phyloP scores from a whole-genome alignment of 2,113 vertebrate genomes.

The Dromiciops gliroides region DNA sequence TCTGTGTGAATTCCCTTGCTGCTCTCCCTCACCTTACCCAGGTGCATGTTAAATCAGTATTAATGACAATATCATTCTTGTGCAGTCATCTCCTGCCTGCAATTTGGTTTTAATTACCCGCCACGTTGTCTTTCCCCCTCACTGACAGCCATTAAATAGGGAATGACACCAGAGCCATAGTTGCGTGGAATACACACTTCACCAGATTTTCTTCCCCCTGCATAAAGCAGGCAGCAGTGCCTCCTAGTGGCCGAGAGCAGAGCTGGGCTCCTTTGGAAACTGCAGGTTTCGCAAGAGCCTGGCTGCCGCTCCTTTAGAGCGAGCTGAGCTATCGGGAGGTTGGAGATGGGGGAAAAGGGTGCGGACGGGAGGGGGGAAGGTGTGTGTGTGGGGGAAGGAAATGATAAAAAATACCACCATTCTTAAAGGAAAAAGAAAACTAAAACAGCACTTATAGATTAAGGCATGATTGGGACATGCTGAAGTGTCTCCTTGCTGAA shows the following conservation, averaged over 20 bases:
- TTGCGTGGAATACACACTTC: constrained; percentile 78
- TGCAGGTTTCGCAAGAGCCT: constrained; percentile 47
- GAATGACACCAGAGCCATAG: constrained; percentile 87
- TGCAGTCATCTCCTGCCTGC: constrained; percentile 95
- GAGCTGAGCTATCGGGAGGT: neutral
- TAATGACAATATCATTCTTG: constrained; percentile 94
- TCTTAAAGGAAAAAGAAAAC: constrained; percentile 37
- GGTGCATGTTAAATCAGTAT: constrained; percentile 93
- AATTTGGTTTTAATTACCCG: constrained; percentile 97
- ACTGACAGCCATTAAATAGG: constrained; percentile 95
- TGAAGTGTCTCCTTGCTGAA: constrained; percentile 59
- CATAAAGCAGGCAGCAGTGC: constrained; percentile 87
- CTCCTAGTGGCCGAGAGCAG: constrained; percentile 82
- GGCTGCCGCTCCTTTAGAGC: constrained; percentile 64
- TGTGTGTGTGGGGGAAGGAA: no score
- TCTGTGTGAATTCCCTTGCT: constrained; percentile 83
- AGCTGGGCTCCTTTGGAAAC: neutral
- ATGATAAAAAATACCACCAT: neutral
- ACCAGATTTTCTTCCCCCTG: constrained; percentile 47
- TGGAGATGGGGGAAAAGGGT: no score
- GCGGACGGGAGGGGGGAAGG: no score
- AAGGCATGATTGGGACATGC: constrained; percentile 6
- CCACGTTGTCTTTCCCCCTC: constrained; percentile 92
- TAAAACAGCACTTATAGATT: constrained; percentile 42
- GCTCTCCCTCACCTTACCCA: constrained; percentile 89